Evolutionary conservation across 2,113 vertebrate genomes (phyloP), one percentile per base, ranked within the genome.

Genomic region (Orthonyx spaldingii): DNA sequence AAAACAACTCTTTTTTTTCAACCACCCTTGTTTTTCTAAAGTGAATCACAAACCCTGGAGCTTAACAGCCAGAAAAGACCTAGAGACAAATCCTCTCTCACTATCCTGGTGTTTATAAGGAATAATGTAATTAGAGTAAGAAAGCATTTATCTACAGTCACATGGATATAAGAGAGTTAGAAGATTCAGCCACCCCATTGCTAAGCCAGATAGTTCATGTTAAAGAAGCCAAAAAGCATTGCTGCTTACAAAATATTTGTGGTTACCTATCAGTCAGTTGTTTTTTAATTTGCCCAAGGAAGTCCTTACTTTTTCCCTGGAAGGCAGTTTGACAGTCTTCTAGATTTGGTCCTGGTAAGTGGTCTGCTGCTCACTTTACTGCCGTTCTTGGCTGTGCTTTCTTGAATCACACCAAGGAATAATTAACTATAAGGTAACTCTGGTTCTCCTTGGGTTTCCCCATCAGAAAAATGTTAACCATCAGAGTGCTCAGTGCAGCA

Each of bases 41-140:
- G 86, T 95, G 96, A 96, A 95, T 96, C 93, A 96, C 75, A 96
- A 96, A 78, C 93, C 90, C 84, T 93, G 77, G 90, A 96, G 82
- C 71, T 84, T 89, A 92, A 94, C 88, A 92, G 84, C 75, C 32
- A 41, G 89, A 95, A 95, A 94, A 94, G 92, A 91, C 61, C 56
- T 66, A 57, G 80, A 75, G 68, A 90, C 30, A 57, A 88, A 92
- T 68, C n/a, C 16, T 78, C 30, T 88, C 32, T 76, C 78, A 11
- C 56, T 65, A 33, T 61, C 11, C 57, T 84, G 33, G 8, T 66
- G 71, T 88, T 70, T 52, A 41, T 57, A 65, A 84, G 16, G n/a
- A 94, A 72, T 66, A 88, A 75, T 33, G 37, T 52, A 70, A 59
- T 84, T 63, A 92, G 47, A 55, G 47, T 59, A 60, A 89, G 78